Base-by-base conservation (phyloP, 2,797 vertebrate genomes). In the Cyprinodon diabolis region DNA sequence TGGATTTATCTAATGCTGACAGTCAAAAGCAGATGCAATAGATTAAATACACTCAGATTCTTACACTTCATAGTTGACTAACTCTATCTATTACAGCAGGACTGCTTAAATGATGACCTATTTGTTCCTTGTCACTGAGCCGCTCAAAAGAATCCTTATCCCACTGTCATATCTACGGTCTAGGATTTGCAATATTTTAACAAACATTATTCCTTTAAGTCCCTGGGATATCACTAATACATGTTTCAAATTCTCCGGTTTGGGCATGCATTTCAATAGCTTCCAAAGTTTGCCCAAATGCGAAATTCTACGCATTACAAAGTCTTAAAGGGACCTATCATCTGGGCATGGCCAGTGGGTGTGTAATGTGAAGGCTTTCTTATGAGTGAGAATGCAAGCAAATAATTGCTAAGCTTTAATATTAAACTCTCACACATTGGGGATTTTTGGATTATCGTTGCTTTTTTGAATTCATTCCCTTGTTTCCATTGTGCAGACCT, bases 331-430 rank as follows among this genome's bases (percentile, higher is more conserved):
- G 62, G 74, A 76, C 66, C 79, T 37, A 25, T 74, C 40, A 74
- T 49, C 45, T 37, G 48, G 79, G 86, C 54, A 80, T 77, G 87
- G 79, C 84, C 93, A 93, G 75, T 92, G 90, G 86, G 85, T 92
- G 84, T 89, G 84, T 92, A 87, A 93, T 89, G 77, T 71, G 68
- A 77, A 85, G 77, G 13, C 56, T 69, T 66, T 79, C 80, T 91
- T 91, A 93, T 91, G 86, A 86, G 78, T 91, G 83, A 79, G 85
- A 91, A 89, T 93, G 87, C 84, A 89, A 82, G 74, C 74, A 84
- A 85, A 85, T 90, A 92, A 94, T 93, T 82, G 82, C 45, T 92
- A 88, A 86, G 88, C 91, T 92, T 93, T 87, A 87, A 90, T 81
- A 91, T 92, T 86, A 88, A 89, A 90, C 68, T 90, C 86, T 89